Evolutionary conservation across 2,113 vertebrate genomes (phyloP).

Genomic region (Toxostoma redivivum): DNA sequence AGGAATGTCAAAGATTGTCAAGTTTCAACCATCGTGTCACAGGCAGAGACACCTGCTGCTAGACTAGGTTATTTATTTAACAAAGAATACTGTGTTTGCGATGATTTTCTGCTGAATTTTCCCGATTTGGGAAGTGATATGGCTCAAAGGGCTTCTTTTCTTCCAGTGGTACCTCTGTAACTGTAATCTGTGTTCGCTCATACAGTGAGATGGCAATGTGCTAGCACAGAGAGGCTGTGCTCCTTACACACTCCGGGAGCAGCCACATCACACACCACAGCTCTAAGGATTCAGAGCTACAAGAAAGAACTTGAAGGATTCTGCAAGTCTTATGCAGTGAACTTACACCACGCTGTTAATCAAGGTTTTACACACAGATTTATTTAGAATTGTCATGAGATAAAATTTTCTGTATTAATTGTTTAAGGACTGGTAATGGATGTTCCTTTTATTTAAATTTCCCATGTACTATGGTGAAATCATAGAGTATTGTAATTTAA

Average conservation of each 20-base stretch:
- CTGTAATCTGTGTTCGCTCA: not conserved
- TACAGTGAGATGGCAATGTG: not conserved
- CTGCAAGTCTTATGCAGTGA: not conserved
- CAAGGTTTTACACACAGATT: not conserved
- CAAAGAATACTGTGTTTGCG: not conserved
- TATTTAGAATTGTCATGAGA: not conserved
- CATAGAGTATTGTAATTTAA: not conserved
- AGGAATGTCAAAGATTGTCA: not conserved
- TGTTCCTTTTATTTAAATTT: not conserved
- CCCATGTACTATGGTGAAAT: fast-evolving
- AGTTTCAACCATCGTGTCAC: fast-evolving
- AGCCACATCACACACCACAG: fast-evolving
- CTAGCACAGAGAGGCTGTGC: not conserved
- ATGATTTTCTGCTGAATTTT: not conserved
- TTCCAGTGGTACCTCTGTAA: not conserved
- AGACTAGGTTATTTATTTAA: not conserved
- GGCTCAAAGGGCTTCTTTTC: not conserved
- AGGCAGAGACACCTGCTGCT: not conserved
- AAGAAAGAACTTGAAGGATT: not conserved
- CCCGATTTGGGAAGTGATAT: not conserved
- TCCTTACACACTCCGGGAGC: fast-evolving
- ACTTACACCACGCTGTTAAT: not conserved
- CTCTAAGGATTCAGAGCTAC: not conserved
- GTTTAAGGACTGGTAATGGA: not conserved
- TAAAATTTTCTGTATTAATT: not conserved